Conservation (phyloP, 2,888 invertebrate genomes). For the Agrotis segetum region DNA sequence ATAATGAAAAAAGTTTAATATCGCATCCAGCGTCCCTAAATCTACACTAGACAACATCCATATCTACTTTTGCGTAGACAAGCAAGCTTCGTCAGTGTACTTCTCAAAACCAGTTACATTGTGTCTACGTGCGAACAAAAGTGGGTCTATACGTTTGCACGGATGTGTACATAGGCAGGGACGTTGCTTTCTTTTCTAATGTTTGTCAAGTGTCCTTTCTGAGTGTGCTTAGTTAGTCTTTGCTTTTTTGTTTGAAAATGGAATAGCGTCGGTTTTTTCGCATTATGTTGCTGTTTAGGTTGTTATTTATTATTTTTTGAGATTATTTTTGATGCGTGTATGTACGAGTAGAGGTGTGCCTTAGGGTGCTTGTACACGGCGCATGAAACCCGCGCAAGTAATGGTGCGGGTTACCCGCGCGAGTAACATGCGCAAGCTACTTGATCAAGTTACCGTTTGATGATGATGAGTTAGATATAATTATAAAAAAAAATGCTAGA, state of each 20-base stretch:
- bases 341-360: too few relatives aligned
- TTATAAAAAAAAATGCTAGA: too few relatives aligned
- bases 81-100: slow-evolving; percentile 46
- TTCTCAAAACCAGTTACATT: slow-evolving; percentile 58
- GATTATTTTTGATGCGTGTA: too few relatives aligned
- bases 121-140: slow-evolving; percentile 49
- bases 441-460: too few relatives aligned
- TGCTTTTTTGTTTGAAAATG: slow-evolving; percentile 24
- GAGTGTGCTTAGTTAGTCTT: slow-evolving; percentile 46
- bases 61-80: slow-evolving; percentile 51
- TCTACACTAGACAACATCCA: slow-evolving; percentile 46
- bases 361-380: too few relatives aligned
- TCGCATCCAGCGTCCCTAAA: slow-evolving; percentile 52
- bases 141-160: slow-evolving; percentile 11
- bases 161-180: slow-evolving; percentile 29
- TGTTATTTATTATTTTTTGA: too few relatives aligned
- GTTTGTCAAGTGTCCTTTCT: slow-evolving; percentile 53
- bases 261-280: slow-evolving; percentile 1
- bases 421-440: too few relatives aligned
- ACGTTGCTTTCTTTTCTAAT: slow-evolving; percentile 46
- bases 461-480: too few relatives aligned
- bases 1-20: not conserved
- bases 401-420: too few relatives aligned
- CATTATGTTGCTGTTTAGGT: not conserved
- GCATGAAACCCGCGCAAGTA: too few relatives aligned